A percentile compares a stretch with the other conserved stretches of the same genome.
Evolutionary conservation across 2,888 invertebrate species (phyloP).

Genomic region (Ennomos erosarius): DNA sequence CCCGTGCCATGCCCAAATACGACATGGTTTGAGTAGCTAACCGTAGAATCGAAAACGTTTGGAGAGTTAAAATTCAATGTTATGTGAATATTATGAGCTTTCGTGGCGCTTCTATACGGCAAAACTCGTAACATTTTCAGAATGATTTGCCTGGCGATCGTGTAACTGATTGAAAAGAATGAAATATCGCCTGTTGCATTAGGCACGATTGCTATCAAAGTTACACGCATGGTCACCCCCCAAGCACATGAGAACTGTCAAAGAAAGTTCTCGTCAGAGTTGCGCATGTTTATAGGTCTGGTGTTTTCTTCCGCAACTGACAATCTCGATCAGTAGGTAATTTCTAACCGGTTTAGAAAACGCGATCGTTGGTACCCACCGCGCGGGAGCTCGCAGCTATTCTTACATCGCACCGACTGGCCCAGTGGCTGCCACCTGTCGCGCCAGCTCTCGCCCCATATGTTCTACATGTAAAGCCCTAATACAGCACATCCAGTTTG

Average conservation of each 20-base stretch:
- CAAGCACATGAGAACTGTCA: slow-evolving; percentile 42
- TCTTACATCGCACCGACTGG: slow-evolving; percentile 51
- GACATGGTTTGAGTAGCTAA: slow-evolving; percentile 14
- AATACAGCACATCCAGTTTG: slow-evolving; percentile 49
- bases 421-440: slow-evolving; percentile 42
- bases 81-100: too few species aligned
- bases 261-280: slow-evolving; percentile 67
- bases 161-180: background rate
- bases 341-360: slow-evolving; percentile 86
- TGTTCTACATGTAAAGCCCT: slow-evolving; percentile 49
- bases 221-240: too few species aligned
- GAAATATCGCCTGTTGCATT: too few species aligned
- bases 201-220: too few species aligned
- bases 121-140: too few species aligned
- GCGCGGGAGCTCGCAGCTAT: slow-evolving; percentile 51
- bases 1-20: slow-evolving; percentile 27
- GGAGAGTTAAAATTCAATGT: background rate
- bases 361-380: slow-evolving; percentile 60
- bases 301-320: slow-evolving; percentile 81
- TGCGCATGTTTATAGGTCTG: slow-evolving; percentile 70
- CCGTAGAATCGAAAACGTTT: slow-evolving; percentile 12
- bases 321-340: slow-evolving; percentile 83
- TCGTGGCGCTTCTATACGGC: too few species aligned
- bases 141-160: slow-evolving; percentile 1
- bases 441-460: slow-evolving; percentile 70